phyloP scores from a whole-genome alignment of 2,888 invertebrate genomes.

The Chrysolina americana region DNA sequence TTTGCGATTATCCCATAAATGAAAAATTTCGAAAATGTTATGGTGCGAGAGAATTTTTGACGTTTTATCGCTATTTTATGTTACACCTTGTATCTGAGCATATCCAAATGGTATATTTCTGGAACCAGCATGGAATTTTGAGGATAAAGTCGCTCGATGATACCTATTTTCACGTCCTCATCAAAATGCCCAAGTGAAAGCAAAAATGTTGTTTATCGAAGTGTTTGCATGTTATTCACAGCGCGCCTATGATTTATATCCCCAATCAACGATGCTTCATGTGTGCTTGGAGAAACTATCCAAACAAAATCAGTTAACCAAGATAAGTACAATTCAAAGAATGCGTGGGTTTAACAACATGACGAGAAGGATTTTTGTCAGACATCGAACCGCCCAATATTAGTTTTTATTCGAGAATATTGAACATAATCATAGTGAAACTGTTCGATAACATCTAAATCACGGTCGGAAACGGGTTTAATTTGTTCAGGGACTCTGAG shows the following conservation, averaged over 20 bases:
- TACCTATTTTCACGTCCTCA: too few relatives aligned
- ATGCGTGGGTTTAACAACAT: conserved; percentile 45
- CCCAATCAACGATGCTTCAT: conserved; percentile 33
- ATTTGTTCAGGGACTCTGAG: conserved; percentile 36
- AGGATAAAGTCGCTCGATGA: too few relatives aligned
- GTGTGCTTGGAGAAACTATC: conserved; percentile 35
- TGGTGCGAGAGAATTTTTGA: too few relatives aligned
- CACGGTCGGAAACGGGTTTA: conserved; percentile 46
- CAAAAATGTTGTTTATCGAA: too few relatives aligned
- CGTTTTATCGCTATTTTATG: too few relatives aligned
- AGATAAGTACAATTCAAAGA: conserved; percentile 39
- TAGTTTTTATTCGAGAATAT: conserved; percentile 48
- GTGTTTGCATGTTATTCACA: neutral
- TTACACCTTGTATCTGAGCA: too few relatives aligned
- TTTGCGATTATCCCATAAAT: too few relatives aligned
- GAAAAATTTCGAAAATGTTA: too few relatives aligned
- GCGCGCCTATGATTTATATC: conserved; percentile 32
- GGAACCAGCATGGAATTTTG: too few relatives aligned
- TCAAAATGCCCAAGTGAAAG: too few relatives aligned
- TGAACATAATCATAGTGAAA: conserved; percentile 48
- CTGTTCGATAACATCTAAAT: conserved; percentile 48
- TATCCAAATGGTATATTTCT: too few relatives aligned
- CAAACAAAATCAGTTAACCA: conserved; percentile 41
- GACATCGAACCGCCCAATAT: conserved; percentile 48
- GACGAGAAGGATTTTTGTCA: conserved; percentile 46